These are phyloP conservation scores for Dexiosoma caninum DNA, from an alignment of 2,888 invertebrate species.

Conservation along the genomic window DNA sequence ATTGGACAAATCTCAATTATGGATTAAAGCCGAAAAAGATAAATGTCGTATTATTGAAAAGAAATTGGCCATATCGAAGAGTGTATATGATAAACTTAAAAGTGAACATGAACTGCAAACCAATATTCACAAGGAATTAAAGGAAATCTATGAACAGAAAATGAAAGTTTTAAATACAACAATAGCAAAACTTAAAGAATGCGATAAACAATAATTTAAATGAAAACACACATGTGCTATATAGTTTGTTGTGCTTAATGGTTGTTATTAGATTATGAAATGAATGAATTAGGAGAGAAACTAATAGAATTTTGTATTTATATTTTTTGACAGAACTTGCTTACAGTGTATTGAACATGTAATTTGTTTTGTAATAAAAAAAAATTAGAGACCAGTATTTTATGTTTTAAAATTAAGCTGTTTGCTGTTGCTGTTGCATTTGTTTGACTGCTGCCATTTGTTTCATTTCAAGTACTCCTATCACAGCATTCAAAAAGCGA, in stretches of 20 bases:
- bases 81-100: constrained; percentile 86
- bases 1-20: constrained; percentile 82
- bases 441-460: constrained; percentile 70
- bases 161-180: constrained; percentile 75
- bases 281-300: constrained; percentile 14
- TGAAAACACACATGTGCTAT: too few relatives aligned
- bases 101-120: constrained; percentile 88
- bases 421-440: constrained; percentile 70
- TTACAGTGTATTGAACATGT: constrained; percentile 29
- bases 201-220: constrained; percentile 9
- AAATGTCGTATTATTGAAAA: constrained; percentile 83
- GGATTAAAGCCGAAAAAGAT: constrained; percentile 85
- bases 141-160: constrained; percentile 83
- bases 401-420: constrained; percentile 62
- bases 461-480: constrained; percentile 88
- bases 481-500: constrained; percentile 87
- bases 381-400: constrained; percentile 13
- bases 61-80: constrained; percentile 84
- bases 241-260: constrained; percentile 8
- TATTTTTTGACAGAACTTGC: constrained; percentile 9
- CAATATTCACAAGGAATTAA: constrained; percentile 84
- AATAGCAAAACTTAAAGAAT: constrained; percentile 66
- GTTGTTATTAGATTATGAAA: constrained; percentile 8
- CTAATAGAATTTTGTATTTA: constrained; percentile 22
- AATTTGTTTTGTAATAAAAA: constrained; percentile 18